Conservation (phyloP, 2,888 invertebrate genomes). For the Stegana nigrithorax region DNA sequence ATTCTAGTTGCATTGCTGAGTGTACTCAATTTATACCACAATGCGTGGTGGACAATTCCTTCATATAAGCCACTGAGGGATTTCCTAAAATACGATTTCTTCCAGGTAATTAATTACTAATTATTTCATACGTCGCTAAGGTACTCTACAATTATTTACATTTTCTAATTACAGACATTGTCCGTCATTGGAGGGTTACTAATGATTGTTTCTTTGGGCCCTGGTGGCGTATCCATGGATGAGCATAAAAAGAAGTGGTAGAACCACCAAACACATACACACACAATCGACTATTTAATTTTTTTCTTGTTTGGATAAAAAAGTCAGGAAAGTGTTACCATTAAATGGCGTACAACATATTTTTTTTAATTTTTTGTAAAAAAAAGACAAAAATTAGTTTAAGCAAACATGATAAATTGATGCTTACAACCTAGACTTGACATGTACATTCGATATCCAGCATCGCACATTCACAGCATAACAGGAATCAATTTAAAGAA, state of each 20-base stretch:
- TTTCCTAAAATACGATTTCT: conserved; percentile 99
- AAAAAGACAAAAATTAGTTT: conserved; percentile 38
- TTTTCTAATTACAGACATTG: conserved; percentile 82
- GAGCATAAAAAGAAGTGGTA: conserved; percentile 97
- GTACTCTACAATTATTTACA: neutral
- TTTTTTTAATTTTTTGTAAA: conserved; percentile 39
- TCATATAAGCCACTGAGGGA: conserved; percentile 95
- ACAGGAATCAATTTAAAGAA: neutral
- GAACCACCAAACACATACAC: conserved; percentile 32
- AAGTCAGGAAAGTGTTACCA: conserved; percentile 56
- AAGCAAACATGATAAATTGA: conserved; percentile 23
- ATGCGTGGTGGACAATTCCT: conserved; percentile 98
- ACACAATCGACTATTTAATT: conserved; percentile 40
- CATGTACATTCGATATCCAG: no score
- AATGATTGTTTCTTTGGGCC: conserved; percentile 98
- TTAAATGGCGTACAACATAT: conserved; percentile 54
- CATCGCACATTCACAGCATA: neutral
- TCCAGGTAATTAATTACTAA: conserved; percentile 80
- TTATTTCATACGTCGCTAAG: neutral
- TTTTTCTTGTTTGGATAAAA: conserved; percentile 44
- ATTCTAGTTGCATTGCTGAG: conserved; percentile 90
- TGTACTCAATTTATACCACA: conserved; percentile 94
- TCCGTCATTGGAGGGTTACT: conserved; percentile 98
- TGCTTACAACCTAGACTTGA: neutral
- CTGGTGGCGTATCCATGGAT: conserved; percentile 99